Conservation (phyloP, 2,113 vertebrate genomes). For the Noturus placidus region DNA sequence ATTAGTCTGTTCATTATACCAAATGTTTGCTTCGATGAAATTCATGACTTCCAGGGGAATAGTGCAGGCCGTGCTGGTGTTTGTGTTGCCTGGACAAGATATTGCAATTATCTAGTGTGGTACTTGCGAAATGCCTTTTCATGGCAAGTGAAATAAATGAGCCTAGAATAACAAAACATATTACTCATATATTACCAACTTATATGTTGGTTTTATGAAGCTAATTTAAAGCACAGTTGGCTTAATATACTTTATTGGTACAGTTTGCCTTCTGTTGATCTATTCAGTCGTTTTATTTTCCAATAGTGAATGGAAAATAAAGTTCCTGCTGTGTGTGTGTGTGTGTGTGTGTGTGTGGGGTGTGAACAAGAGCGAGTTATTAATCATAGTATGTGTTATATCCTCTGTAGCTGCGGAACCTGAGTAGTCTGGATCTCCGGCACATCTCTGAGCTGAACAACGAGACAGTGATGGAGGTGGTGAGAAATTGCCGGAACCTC, state of each 20-base stretch:
- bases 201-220: slow-evolving; percentile 24
- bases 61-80: slow-evolving; percentile 16
- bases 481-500: slow-evolving; percentile 92
- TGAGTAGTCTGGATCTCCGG: slow-evolving; percentile 91
- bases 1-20: slow-evolving; percentile 42
- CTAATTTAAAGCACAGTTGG: slow-evolving; percentile 29
- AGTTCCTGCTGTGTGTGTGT: neutral
- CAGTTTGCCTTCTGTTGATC: slow-evolving; percentile 15
- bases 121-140: slow-evolving; percentile 16
- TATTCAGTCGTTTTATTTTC: slow-evolving; percentile 16
- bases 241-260: slow-evolving; percentile 28
- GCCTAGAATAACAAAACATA: slow-evolving; percentile 1
- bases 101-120: slow-evolving; percentile 30
- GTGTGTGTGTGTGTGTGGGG: neutral
- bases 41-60: slow-evolving; percentile 38
- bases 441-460: slow-evolving; percentile 98
- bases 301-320: neutral
- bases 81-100: neutral
- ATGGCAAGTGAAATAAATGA: slow-evolving; percentile 30
- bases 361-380: slow-evolving; percentile 7
- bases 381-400: neutral
- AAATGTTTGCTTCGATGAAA: slow-evolving; percentile 38
- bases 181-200: neutral
- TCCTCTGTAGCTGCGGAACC: slow-evolving; percentile 80
- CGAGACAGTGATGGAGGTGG: slow-evolving; percentile 98